These are phyloP conservation scores for Mongoloraphidia duomilia DNA, from an alignment of 2,888 invertebrate genomes.

Conservation along the genomic window DNA sequence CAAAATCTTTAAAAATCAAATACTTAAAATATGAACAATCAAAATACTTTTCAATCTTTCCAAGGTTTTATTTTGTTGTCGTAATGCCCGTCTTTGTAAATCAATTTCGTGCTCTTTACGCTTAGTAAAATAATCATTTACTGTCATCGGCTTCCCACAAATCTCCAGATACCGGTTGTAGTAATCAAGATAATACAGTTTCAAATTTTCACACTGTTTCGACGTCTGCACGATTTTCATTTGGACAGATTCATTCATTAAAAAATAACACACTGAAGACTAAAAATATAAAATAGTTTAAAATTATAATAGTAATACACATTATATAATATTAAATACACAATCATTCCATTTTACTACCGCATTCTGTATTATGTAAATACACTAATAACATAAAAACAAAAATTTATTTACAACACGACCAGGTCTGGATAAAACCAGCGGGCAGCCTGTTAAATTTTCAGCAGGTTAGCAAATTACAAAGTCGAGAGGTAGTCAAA, in stretches of 20 bases:
- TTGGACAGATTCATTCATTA: slow-evolving; percentile 37
- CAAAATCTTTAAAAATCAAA: no score
- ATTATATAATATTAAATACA: no score
- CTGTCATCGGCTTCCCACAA: not conserved
- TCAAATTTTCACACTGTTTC: slow-evolving; percentile 31
- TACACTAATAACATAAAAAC: no score
- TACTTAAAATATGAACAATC: no score
- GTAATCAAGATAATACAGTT: not conserved
- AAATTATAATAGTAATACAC: not conserved
- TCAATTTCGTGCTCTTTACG: not conserved
- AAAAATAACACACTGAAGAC: slow-evolving; percentile 39
- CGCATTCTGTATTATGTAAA: no score
- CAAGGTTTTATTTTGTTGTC: not conserved
- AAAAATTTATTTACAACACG: no score
- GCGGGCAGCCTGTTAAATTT: no score
- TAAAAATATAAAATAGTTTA: slow-evolving; percentile 17
- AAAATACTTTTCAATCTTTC: no score
- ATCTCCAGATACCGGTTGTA: not conserved
- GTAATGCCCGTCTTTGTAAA: not conserved
- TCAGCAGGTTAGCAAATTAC: no score
- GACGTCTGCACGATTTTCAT: slow-evolving; percentile 39
- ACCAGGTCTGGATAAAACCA: no score
- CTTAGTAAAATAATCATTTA: not conserved
- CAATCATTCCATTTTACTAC: not conserved
- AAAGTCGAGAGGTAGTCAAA: no score